Evolutionary conservation across 2,888 invertebrate genomes (phyloP).

Genomic region (Bedellia somnulentella): DNA sequence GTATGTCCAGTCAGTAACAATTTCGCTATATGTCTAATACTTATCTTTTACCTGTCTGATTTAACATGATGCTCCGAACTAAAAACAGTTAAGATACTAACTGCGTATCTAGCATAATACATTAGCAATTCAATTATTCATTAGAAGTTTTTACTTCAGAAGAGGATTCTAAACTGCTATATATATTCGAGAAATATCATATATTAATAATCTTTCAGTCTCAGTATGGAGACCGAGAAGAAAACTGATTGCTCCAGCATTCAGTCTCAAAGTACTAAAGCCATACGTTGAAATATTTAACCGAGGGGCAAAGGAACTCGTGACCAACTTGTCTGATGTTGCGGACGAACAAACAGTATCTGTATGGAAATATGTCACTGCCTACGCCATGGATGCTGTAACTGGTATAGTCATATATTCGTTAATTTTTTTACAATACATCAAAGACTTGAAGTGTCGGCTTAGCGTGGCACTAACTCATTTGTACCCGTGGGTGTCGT

Average conservation of each 20-base stretch:
- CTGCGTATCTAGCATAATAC: background rate
- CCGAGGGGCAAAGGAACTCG: conserved; percentile 16
- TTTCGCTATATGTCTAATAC: too few species aligned
- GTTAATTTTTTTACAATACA: too few species aligned
- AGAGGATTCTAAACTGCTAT: background rate
- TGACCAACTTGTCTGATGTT: conserved; percentile 11
- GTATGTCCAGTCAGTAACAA: too few species aligned
- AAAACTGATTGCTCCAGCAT: conserved; percentile 20
- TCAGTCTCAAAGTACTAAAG: conserved; percentile 18
- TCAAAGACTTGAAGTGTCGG: too few species aligned
- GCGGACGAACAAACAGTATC: conserved; percentile 15
- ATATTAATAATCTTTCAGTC: conserved; percentile 5
- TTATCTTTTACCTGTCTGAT: too few species aligned
- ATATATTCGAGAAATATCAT: conserved; percentile 2
- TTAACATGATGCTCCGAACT: too few species aligned
- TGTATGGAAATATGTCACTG: conserved; percentile 18
- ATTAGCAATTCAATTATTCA: background rate
- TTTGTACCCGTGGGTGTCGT: too few species aligned
- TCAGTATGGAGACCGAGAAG: conserved; percentile 25
- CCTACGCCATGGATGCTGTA: conserved; percentile 22
- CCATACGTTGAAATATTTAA: conserved; percentile 19
- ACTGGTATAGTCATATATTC: too few species aligned
- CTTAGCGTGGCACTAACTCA: too few species aligned
- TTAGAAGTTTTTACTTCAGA: background rate
- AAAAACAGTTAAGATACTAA: too few species aligned